A percentile compares a stretch with the other conserved stretches of the same genome.
These are phyloP conservation scores for Lycocerus yunnanus DNA, from an alignment of 2,888 invertebrate species.

Conservation along the genomic window DNA sequence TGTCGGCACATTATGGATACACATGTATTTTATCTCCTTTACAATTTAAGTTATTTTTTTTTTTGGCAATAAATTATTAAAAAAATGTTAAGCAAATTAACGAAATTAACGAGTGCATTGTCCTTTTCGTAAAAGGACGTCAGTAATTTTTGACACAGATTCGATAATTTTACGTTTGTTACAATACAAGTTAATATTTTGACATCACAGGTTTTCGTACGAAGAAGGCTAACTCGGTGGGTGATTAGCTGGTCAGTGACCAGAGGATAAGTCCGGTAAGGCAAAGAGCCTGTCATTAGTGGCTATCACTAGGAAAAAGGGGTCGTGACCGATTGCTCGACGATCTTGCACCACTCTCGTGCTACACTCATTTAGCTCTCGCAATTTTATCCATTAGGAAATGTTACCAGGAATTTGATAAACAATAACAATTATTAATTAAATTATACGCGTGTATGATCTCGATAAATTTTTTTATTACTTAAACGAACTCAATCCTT, in stretches of 20 bases:
- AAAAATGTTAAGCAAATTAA: too few relatives aligned
- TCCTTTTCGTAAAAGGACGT: neutral
- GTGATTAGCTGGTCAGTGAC: conserved; percentile 44
- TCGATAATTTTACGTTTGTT: neutral
- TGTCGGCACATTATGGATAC: too few relatives aligned
- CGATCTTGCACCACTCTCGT: conserved; percentile 19
- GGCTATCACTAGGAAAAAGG: conserved; percentile 29
- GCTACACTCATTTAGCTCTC: conserved; percentile 20
- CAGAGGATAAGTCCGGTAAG: conserved; percentile 35
- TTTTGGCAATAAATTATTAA: too few relatives aligned
- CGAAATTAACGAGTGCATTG: too few relatives aligned
- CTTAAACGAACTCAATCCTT: neutral
- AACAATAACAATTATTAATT: neutral
- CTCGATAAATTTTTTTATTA: neutral
- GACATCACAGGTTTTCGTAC: neutral
- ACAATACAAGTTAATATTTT: neutral
- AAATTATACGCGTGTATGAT: neutral
- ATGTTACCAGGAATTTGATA: conserved; percentile 4
- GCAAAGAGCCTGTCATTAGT: conserved; percentile 32
- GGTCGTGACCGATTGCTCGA: conserved; percentile 37
- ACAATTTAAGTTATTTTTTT: too few relatives aligned
- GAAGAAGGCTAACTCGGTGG: conserved; percentile 4
- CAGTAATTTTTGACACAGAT: neutral
- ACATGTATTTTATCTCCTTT: too few relatives aligned
- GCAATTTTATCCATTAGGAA: conserved; percentile 17